These are phyloP conservation scores for Archips crataeganus DNA, from an alignment of 2,888 invertebrate species.

Conservation along the genomic window DNA sequence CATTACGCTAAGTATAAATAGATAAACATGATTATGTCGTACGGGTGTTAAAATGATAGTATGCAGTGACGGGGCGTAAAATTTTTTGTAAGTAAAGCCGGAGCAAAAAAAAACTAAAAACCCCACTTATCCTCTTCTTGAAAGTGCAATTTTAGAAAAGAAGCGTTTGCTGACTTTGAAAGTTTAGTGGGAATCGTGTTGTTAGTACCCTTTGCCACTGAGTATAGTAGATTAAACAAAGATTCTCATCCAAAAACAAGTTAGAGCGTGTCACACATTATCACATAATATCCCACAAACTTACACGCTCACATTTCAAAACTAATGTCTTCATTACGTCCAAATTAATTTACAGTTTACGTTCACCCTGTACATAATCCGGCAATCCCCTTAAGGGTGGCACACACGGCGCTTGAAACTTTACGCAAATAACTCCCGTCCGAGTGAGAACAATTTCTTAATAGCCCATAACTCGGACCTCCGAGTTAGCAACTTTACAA, in stretches of 20 bases:
- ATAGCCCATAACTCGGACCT: constrained; percentile 39
- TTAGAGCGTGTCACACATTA: background rate
- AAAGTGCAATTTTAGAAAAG: too few species aligned
- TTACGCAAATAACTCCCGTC: constrained; percentile 37
- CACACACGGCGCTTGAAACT: constrained; percentile 37
- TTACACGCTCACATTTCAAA: background rate
- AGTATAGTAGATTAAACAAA: constrained; percentile 10
- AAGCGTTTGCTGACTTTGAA: too few species aligned
- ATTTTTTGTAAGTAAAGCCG: too few species aligned
- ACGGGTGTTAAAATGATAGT: background rate
- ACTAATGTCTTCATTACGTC: constrained; percentile 10
- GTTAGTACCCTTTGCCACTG: too few species aligned
- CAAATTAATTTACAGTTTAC: constrained; percentile 16
- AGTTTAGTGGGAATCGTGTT: too few species aligned
- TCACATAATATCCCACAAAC: background rate
- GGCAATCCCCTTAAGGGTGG: constrained; percentile 21
- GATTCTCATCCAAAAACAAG: background rate
- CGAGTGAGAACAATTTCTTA: constrained; percentile 41
- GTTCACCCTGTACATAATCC: constrained; percentile 25
- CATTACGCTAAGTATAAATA: too few species aligned
- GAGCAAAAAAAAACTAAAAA: too few species aligned
- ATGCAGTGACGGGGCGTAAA: too few species aligned
- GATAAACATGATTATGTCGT: too few species aligned
- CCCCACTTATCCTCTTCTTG: too few species aligned
- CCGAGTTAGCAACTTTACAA: constrained; percentile 26